Conservation (phyloP, 2,797 vertebrate genomes). For the Anisognathus igniventris region DNA sequence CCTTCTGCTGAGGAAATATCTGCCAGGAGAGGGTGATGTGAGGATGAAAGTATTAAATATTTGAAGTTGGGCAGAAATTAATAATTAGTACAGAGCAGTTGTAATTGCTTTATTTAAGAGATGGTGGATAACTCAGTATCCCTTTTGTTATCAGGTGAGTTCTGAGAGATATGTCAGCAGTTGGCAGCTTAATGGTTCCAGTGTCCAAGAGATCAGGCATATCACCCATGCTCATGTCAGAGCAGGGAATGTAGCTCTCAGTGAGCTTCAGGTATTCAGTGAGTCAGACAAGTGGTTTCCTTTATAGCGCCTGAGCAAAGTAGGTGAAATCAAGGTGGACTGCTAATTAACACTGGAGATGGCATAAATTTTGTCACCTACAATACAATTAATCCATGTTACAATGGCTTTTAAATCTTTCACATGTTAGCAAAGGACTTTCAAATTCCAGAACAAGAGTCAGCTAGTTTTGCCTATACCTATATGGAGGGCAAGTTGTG, state of each 20-base stretch:
- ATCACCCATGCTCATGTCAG: fast-evolving
- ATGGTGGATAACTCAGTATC: not conserved
- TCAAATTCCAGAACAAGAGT: not conserved
- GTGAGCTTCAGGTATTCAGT: not conserved
- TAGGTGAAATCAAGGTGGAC: not conserved
- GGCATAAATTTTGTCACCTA: not conserved
- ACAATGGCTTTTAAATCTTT: not conserved
- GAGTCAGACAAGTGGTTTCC: not conserved
- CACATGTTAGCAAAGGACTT: not conserved
- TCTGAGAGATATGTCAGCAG: not conserved
- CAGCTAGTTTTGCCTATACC: not conserved
- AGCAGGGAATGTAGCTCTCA: not conserved
- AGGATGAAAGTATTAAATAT: not conserved
- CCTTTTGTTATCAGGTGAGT: not conserved
- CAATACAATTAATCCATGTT: not conserved
- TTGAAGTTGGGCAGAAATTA: not conserved
- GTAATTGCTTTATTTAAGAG: not conserved
- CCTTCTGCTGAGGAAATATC: not conserved
- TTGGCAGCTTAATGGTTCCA: not conserved
- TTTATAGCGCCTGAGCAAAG: not conserved
- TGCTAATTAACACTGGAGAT: not conserved
- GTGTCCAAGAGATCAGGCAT: not conserved
- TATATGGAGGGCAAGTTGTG: not conserved
- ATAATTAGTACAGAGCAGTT: not conserved
- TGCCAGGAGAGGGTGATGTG: not conserved